Conservation (phyloP, 2,797 vertebrate species). For the Danio aesculapii region DNA sequence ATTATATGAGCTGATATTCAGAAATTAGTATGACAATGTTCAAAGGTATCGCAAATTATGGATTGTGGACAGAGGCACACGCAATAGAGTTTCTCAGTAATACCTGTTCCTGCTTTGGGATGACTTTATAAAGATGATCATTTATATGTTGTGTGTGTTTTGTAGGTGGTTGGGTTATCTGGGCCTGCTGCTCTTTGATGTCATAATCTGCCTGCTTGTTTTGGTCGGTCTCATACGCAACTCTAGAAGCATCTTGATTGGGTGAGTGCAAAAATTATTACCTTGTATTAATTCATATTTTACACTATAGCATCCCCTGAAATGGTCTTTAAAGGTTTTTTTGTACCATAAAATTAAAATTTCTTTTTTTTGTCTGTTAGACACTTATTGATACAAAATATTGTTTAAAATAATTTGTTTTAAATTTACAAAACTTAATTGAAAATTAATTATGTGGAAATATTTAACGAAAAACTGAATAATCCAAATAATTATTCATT, state of each 20-base stretch:
- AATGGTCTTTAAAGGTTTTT: neutral
- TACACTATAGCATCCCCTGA: neutral
- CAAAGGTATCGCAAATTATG: neutral
- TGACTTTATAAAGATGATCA: neutral
- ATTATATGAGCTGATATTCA: neutral
- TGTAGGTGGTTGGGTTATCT: conserved; percentile 95
- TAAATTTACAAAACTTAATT: too few relatives aligned
- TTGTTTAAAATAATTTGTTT: too few relatives aligned
- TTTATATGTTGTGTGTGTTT: neutral
- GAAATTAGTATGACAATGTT: neutral
- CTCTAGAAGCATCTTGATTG: conserved; percentile 93
- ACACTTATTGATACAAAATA: too few relatives aligned
- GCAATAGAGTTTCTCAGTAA: neutral
- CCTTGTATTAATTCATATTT: conserved; percentile 10
- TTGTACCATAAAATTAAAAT: too few relatives aligned
- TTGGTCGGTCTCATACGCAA: conserved; percentile 97
- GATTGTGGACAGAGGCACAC: neutral
- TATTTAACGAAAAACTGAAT: too few relatives aligned
- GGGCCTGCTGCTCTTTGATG: conserved; percentile 90
- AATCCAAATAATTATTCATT: too few relatives aligned
- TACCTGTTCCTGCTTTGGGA: neutral
- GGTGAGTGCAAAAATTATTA: conserved; percentile 75
- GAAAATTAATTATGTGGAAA: too few relatives aligned
- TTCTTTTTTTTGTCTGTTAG: too few relatives aligned
- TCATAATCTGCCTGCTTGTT: conserved; percentile 95